These are phyloP conservation scores for Microtus montanus DNA, from an alignment of 2,113 vertebrate genomes.

Conservation along the genomic window DNA sequence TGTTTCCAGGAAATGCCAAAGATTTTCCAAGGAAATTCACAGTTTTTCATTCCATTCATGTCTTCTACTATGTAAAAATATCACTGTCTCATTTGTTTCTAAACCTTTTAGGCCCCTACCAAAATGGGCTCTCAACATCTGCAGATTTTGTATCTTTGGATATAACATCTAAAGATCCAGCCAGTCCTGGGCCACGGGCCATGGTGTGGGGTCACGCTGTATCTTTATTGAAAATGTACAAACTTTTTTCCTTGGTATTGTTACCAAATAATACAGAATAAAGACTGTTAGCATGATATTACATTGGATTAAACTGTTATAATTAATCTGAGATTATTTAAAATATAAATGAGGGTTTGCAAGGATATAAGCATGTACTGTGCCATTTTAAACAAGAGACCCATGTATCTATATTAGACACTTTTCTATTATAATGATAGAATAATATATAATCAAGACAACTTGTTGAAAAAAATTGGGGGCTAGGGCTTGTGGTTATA, in stretches of 20 bases:
- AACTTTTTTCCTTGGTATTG: background rate
- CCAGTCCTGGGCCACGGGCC: background rate
- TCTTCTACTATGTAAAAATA: background rate
- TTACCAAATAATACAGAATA: background rate
- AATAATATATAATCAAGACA: background rate
- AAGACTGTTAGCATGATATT: background rate
- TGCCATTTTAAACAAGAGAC: background rate
- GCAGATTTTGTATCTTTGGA: background rate
- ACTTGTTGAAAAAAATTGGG: background rate
- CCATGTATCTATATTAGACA: background rate
- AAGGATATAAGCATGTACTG: background rate
- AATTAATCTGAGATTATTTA: background rate
- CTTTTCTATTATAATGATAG: background rate
- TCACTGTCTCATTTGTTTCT: background rate
- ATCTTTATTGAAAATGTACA: background rate
- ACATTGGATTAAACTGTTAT: background rate
- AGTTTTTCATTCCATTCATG: constrained; percentile 49
- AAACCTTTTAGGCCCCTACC: background rate
- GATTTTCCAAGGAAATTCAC: constrained; percentile 69
- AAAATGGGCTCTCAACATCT: no score
- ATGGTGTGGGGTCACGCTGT: background rate
- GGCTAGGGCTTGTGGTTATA: background rate
- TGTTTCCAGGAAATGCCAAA: constrained; percentile 73
- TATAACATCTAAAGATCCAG: background rate
- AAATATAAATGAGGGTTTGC: background rate